Conservation (phyloP, 2,888 invertebrate genomes). For the Aphidoletes aphidimyza region DNA sequence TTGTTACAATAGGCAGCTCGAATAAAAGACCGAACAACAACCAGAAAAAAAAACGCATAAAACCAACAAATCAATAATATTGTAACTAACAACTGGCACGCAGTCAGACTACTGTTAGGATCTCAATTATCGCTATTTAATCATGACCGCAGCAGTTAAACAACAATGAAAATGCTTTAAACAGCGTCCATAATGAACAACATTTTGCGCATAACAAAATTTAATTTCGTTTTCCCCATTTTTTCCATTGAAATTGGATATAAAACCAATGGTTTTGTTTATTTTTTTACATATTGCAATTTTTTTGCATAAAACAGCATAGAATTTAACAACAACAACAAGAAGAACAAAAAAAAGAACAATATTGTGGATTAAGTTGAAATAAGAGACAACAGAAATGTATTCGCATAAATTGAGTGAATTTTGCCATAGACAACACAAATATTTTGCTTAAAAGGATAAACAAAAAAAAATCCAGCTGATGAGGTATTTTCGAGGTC, state of each 20-base stretch:
- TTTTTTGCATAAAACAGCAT: constrained; percentile 11
- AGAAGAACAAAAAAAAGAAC: constrained; percentile 18
- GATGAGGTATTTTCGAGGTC: background rate
- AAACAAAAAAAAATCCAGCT: background rate
- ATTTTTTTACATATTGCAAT: background rate
- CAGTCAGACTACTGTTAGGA: constrained; percentile 22
- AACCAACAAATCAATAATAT: background rate
- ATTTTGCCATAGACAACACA: constrained; percentile 12
- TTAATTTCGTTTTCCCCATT: background rate
- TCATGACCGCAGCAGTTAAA: constrained; percentile 9
- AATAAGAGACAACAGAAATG: background rate
- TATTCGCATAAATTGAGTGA: background rate
- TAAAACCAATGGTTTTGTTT: background rate
- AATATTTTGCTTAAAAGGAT: background rate
- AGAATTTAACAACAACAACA: constrained; percentile 20
- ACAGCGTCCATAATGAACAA: background rate
- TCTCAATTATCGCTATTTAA: constrained; percentile 27
- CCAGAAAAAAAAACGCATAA: background rate
- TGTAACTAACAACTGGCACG: background rate
- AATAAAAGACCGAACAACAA: background rate
- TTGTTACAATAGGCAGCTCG: constrained; percentile 20
- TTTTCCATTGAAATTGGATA: constrained; percentile 29
- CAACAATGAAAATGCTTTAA: background rate
- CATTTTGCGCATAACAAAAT: background rate
- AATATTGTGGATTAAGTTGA: constrained; percentile 19